These are phyloP conservation scores for Philereme transversata DNA, from an alignment of 2,888 invertebrate genomes.

Conservation along the genomic window DNA sequence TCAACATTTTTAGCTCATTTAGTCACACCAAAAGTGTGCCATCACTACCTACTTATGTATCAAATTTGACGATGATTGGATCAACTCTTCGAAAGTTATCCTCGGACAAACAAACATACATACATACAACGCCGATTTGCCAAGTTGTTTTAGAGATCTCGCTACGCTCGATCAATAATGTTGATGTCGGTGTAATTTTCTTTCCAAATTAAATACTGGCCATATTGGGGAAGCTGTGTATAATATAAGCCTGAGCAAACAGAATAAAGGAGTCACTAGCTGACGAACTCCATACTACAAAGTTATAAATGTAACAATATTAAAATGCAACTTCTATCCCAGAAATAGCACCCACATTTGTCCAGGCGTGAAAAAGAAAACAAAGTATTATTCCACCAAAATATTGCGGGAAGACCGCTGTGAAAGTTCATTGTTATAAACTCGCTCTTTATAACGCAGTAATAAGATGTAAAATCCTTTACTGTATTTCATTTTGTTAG, in stretches of 20 bases:
- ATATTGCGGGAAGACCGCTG: slow-evolving; percentile 56
- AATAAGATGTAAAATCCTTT: slow-evolving; percentile 74
- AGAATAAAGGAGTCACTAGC: slow-evolving; percentile 50
- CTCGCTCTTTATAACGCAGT: slow-evolving; percentile 58
- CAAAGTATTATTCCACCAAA: slow-evolving; percentile 59
- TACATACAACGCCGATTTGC: too few relatives aligned
- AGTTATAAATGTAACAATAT: slow-evolving; percentile 45
- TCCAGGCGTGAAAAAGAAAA: slow-evolving; percentile 55
- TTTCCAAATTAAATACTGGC: slow-evolving; percentile 49
- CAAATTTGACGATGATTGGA: too few relatives aligned
- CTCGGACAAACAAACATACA: too few relatives aligned
- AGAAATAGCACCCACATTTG: slow-evolving; percentile 51
- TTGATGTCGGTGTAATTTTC: slow-evolving; percentile 1
- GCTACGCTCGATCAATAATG: too few relatives aligned
- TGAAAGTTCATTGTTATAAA: slow-evolving; percentile 57
- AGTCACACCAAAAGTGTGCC: too few relatives aligned
- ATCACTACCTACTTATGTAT: too few relatives aligned
- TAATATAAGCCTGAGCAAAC: slow-evolving; percentile 50
- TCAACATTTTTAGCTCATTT: too few relatives aligned
- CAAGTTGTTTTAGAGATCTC: too few relatives aligned
- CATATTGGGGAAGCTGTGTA: slow-evolving; percentile 48
- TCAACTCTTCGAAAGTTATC: too few relatives aligned
- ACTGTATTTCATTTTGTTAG: slow-evolving; percentile 71
- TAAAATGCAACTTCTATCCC: slow-evolving; percentile 48
- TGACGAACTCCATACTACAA: slow-evolving; percentile 45